These are phyloP conservation scores for Gymnopithys bicolor DNA, from an alignment of 2,797 vertebrate genomes.

Conservation along the genomic window DNA sequence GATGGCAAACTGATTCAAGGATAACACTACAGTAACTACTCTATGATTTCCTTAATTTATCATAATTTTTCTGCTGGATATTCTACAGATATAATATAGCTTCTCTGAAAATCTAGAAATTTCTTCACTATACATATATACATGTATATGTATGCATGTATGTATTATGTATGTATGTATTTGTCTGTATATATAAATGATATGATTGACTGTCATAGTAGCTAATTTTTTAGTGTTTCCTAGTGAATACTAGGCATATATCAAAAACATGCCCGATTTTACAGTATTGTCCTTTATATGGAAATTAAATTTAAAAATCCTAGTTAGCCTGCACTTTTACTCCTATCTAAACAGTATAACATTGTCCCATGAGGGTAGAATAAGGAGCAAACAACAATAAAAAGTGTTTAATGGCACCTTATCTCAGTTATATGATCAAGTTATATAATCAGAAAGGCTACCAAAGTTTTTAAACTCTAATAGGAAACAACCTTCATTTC, in stretches of 20 bases:
- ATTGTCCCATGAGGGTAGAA: background rate
- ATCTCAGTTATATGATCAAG: background rate
- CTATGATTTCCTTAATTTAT: background rate
- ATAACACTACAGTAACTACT: background rate
- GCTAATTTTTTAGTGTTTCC: background rate
- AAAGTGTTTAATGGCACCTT: background rate
- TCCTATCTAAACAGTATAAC: background rate
- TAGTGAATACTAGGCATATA: background rate
- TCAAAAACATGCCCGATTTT: background rate
- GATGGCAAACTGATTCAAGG: background rate
- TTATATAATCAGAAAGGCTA: background rate
- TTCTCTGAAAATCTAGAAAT: background rate
- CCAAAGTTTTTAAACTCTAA: background rate
- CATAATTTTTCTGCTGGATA: background rate
- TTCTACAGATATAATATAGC: background rate
- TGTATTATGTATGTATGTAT: background rate
- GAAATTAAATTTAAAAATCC: background rate
- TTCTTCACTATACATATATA: background rate
- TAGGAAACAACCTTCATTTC: background rate
- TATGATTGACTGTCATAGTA: background rate
- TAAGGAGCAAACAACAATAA: background rate
- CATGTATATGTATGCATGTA: too few species aligned
- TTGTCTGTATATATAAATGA: background rate
- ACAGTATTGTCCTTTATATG: background rate
- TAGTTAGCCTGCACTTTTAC: background rate